phyloP scores from a whole-genome alignment of 2,797 vertebrate species.

The Peromyscus attwateri region DNA sequence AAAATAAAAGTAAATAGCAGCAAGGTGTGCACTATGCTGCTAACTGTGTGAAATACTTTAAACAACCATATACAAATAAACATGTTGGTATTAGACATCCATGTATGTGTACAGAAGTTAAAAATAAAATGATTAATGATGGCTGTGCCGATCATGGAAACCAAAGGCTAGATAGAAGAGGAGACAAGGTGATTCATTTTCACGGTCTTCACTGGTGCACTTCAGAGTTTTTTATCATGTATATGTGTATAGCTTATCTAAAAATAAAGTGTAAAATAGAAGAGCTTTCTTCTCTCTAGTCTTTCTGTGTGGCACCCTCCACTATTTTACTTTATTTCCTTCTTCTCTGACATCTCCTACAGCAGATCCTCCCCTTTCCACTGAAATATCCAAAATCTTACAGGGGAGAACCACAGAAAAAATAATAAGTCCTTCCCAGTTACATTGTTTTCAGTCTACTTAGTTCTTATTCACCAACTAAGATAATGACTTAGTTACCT shows the following conservation, averaged over 20 bases:
- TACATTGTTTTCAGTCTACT: neutral
- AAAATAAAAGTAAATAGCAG: neutral
- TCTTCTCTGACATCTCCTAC: neutral
- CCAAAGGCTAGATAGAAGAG: neutral
- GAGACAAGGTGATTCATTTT: neutral
- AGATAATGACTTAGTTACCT: neutral
- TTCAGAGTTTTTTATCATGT: neutral
- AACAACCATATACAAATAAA: neutral
- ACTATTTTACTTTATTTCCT: neutral
- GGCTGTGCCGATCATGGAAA: neutral
- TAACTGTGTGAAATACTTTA: neutral
- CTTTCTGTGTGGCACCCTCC: neutral
- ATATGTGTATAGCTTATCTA: neutral
- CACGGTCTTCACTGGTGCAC: neutral
- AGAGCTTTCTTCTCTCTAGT: neutral
- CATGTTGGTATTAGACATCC: neutral
- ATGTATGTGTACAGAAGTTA: neutral
- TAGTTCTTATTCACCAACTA: neutral
- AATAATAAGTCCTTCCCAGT: neutral
- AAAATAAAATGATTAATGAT: neutral
- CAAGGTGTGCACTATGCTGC: neutral
- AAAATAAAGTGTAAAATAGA: slow-evolving; percentile 19
- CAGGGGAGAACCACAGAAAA: neutral
- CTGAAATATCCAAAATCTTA: neutral
- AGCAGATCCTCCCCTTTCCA: neutral